These are phyloP conservation scores for Aythya baeri DNA, from an alignment of 2,113 vertebrate species.

Conservation along the genomic window DNA sequence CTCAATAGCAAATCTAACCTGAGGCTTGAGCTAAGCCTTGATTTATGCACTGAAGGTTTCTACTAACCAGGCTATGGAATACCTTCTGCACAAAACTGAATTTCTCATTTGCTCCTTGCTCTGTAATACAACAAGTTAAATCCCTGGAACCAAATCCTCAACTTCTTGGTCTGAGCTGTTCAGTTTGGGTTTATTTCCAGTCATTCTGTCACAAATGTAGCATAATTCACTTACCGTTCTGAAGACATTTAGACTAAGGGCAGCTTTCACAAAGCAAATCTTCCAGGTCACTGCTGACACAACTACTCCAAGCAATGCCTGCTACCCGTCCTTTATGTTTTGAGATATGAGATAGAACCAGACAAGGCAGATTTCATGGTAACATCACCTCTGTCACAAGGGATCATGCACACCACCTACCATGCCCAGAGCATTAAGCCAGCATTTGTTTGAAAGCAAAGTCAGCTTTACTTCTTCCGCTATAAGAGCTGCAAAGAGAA, in stretches of 20 bases:
- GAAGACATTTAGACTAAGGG: background rate
- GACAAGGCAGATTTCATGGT: background rate
- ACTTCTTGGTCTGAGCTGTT: background rate
- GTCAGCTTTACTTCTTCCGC: background rate
- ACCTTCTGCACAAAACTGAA: conserved; percentile 12
- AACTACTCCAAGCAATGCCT: background rate
- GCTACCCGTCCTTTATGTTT: background rate
- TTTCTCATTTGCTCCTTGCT: background rate
- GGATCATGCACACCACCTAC: background rate
- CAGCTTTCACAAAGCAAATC: background rate
- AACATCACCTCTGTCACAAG: background rate
- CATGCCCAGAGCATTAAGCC: background rate
- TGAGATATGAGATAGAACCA: background rate
- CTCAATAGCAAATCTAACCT: conserved; percentile 18
- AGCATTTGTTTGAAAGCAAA: background rate
- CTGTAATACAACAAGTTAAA: background rate
- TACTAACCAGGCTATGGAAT: background rate
- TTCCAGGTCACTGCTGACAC: background rate
- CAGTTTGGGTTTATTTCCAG: background rate
- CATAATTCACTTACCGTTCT: background rate
- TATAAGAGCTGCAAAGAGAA: background rate
- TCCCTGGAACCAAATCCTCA: background rate
- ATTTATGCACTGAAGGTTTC: conserved; percentile 23
- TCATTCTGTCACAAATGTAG: background rate
- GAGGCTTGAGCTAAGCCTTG: conserved; percentile 24